These are phyloP conservation scores for Cristatella mucedo DNA, from an alignment of 2,888 invertebrate species.

Conservation along the genomic window DNA sequence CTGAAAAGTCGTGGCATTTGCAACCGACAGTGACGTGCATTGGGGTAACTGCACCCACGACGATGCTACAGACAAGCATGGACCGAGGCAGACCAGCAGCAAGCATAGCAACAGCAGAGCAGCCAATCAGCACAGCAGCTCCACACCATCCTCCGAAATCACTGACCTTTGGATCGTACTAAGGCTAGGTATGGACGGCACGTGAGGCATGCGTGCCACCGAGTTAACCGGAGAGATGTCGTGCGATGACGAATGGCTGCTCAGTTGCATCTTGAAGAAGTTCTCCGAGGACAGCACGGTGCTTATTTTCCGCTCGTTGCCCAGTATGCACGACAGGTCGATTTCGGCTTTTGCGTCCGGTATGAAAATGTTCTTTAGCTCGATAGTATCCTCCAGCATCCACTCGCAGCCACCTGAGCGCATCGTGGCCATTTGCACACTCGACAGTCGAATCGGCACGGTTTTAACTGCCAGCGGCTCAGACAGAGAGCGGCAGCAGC, in stretches of 20 bases:
- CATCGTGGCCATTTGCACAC: too few species aligned
- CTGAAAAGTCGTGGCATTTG: too few species aligned
- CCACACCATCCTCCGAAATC: too few species aligned
- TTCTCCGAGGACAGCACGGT: slow-evolving; percentile 5
- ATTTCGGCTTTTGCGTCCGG: slow-evolving; percentile 33
- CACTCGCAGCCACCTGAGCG: slow-evolving; percentile 63
- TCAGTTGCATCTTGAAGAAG: slow-evolving; percentile 4
- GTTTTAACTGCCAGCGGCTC: too few species aligned
- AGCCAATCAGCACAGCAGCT: too few species aligned
- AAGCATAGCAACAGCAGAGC: too few species aligned
- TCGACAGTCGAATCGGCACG: too few species aligned
- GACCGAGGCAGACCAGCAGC: too few species aligned
- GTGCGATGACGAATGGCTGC: not conserved
- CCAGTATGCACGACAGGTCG: slow-evolving; percentile 20
- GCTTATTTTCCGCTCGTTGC: slow-evolving; percentile 13
- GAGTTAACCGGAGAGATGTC: not conserved
- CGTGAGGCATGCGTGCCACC: slow-evolving; percentile 4
- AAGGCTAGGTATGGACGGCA: slow-evolving; percentile 26
- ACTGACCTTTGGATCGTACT: slow-evolving; percentile 22
- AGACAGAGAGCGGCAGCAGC: too few species aligned
- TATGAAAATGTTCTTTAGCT: slow-evolving; percentile 73
- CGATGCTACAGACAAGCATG: too few species aligned
- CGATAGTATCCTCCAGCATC: slow-evolving; percentile 86
- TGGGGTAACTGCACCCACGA: too few species aligned
- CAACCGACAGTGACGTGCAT: too few species aligned